These are phyloP conservation scores for Forficula auricularia DNA, from an alignment of 1,140 invertebrate genomes.

Conservation along the genomic window DNA sequence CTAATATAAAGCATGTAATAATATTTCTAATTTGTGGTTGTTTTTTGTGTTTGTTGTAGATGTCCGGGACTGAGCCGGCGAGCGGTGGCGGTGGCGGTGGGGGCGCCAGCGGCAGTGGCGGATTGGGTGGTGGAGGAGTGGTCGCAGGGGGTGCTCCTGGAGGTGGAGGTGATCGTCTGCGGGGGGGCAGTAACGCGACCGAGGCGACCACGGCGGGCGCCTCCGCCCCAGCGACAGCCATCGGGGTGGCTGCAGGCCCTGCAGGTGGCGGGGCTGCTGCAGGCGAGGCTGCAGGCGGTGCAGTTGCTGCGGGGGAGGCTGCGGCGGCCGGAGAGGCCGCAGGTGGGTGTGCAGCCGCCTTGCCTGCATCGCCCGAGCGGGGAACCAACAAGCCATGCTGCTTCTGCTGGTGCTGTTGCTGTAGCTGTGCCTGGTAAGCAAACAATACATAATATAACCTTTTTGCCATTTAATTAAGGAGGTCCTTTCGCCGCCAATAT, in stretches of 20 bases:
- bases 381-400: constrained; percentile 2
- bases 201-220: not conserved
- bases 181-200: constrained; percentile 3
- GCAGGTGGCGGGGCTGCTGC: not conserved
- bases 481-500: too few species aligned
- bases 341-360: not conserved
- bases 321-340: not conserved
- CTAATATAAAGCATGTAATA: too few species aligned
- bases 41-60: constrained; percentile 5
- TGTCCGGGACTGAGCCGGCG: constrained; percentile 7
- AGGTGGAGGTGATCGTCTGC: not conserved
- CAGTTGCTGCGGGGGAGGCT: not conserved
- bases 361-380: not conserved
- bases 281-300: not conserved
- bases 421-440: constrained; percentile 9
- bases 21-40: too few species aligned
- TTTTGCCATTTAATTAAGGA: too few species aligned
- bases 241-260: not conserved
- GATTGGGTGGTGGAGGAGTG: constrained; percentile 8
- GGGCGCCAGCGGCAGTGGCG: constrained; percentile 2
- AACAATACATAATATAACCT: too few species aligned
- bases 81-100: constrained; percentile 1
- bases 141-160: not conserved
- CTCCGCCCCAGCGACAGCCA: not conserved
- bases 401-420: constrained; percentile 9